Base-by-base conservation (phyloP, 2,888 invertebrate species). In the Hypomecis atomaria region DNA sequence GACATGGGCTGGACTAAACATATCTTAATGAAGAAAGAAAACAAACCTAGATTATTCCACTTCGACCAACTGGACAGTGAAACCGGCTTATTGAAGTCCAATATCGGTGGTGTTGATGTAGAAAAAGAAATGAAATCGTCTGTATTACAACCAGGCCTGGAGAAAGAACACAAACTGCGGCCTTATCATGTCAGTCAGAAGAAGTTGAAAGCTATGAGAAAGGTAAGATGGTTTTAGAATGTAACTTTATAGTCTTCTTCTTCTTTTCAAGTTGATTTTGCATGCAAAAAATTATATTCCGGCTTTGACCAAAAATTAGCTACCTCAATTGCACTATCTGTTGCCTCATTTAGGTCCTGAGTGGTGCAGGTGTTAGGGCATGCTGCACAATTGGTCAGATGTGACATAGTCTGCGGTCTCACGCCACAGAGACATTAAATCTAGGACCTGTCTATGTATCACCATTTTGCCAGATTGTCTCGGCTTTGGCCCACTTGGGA, bases 81-180 rank as follows among this genome's bases (percentile, higher is more conserved):
- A 42, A 88, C 89, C 0, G 90, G 92, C 8, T 88, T 89, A 67
- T 75, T 93, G 3, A 87, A 92, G 59, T 87, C 93, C 0, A 84
- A 86, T 6, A 74, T 90, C 5, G 89, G 93, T 4, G 76, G 78
- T 4, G 86, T 91, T 3, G 88, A 94, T 74, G 83, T 93, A 45
- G 94, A 94, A 5, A 92, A 95, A 69, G 85, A 95, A 65, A 89
- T 96, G 86, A 84, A 94, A 73, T 95, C 94, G 67, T 94, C 95
- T 48, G 90, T 93, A 1, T 81, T 96, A 62, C 93, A 93, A 54
- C 94, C 95, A 0, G 96, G 95, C 0, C 94, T 96, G 74, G 96
- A 96, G 75, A 93, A 95, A 73, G 85, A 95, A 54, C 93, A 94
- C 64, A 73, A 86, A 4, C 86, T 96, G 8, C 95, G 96, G 2